Evolutionary conservation across 2,888 invertebrate species (phyloP), one percentile per base, ranked within the genome.

Genomic region (Lasiommata megera): DNA sequence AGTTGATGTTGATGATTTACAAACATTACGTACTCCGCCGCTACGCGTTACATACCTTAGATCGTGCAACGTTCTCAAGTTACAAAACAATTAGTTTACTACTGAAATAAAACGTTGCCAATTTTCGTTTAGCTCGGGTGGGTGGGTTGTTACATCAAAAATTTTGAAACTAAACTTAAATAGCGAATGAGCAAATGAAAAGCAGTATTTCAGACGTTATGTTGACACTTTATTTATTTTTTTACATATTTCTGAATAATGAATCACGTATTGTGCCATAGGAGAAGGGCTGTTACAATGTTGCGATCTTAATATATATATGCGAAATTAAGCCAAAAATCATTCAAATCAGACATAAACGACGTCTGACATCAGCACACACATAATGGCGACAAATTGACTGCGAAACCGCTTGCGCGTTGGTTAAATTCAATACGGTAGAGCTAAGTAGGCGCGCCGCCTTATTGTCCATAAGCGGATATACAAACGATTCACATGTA

Each of bases 331-430:
- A n/a, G 43, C 54, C 17, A 34, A 41, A 28, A 38, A 54, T 56
- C 40, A 43, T 46, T 56, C 9, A 41, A 54, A 37, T 52, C 41
- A 69, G 75, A 69, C 73, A 74, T 41, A 56, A 77, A 76, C 70
- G 73, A 67, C 71, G 63, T 70, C 70, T 67, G 65, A 71, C 71
- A 75, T 73, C 72, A 80, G 5, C 79, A 79, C 80, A 79, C 82
- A 80, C n/a, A 86, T 86, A 82, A 82, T 83, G 81, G 80, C 79
- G 78, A 79, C 82, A 84, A 86, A 87, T 84, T 79, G 81, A 80
- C 84, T 83, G 82, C 76, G 77, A 84, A 83, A 81, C 78, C 72
- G 72, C 67, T 71, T 72, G 72, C 68, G 71, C 73, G 44, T 38
- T 54, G 69, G 71, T 72, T 73, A 72, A 73, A 79, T 82, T 80